Evolutionary conservation across 1,140 invertebrate genomes (phyloP), one percentile per base, ranked within the genome.

Genomic region (Drosophila sp.): DNA sequence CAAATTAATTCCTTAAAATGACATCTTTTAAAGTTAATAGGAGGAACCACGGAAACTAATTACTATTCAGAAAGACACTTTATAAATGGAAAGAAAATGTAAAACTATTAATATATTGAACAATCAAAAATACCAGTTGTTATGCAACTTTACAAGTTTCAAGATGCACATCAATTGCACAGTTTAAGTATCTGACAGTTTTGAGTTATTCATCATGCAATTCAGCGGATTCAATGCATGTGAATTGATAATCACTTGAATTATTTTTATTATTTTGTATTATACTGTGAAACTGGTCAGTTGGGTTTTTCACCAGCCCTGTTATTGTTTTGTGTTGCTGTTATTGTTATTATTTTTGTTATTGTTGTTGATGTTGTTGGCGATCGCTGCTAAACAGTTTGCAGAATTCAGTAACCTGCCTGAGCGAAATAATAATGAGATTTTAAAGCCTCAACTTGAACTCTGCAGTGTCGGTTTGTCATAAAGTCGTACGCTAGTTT

Each of bases 351-450:
- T n/a, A n/a, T n/a, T n/a, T n/a, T n/a, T 14, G 25, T 13, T 62
- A 13, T 50, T 48, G 11, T 48, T 59, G 61, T 53, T 58, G 51
- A 9, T 14, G 45, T 50, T 66, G 54, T 45, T 67, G 54, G 32
- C 32, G 29, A 82, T 61, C 41, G 63, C 48, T 69, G 61, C 56
- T n/a, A 75, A 79, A 75, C 69, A 63, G 32, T 69, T 45, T 46
- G 67, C 45, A n/a, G 51, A 51, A 29, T 34, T 21, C 36, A 54
- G 27, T 11, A 59, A 69, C 50, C 46, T 66, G 54, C 66, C 67
- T 87, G 82, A 78, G 25, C 50, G 14, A 66, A 86, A 86, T 86
- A 87, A 72, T 66, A 72, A 87, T 78, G 67, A 59, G 83, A 69
- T 29, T 67, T 87, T 59, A 81, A 79, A 65, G 75, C 27, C 59